Conservation (phyloP, 2,888 invertebrate genomes). For the Galeruca laticollis region DNA sequence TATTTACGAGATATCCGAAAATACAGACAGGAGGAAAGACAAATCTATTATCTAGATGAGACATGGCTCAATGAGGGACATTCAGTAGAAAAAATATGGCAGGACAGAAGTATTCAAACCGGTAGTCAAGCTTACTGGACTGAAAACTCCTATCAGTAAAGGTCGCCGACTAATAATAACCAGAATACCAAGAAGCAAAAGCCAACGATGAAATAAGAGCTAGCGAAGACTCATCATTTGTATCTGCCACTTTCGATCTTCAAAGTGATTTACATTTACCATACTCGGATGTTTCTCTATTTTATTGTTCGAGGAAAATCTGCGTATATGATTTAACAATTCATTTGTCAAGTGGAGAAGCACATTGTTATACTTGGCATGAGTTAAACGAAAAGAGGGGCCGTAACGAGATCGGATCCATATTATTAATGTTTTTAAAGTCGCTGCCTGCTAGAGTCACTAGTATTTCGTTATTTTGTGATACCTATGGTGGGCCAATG, state of each 20-base stretch:
- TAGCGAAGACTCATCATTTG: constrained; percentile 49
- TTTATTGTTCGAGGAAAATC: constrained; percentile 47
- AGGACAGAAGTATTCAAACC: too few relatives aligned
- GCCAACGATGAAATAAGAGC: constrained; percentile 38
- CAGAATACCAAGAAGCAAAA: constrained; percentile 29
- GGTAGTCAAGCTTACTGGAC: too few relatives aligned
- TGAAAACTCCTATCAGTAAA: too few relatives aligned
- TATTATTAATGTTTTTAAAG: too few relatives aligned
- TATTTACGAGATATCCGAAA: too few relatives aligned
- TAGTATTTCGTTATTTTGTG: constrained; percentile 36
- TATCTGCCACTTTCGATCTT: constrained; percentile 54
- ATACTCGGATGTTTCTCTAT: constrained; percentile 50
- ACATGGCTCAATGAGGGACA: too few relatives aligned
- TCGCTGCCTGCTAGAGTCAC: neutral
- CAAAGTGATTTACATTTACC: constrained; percentile 57
- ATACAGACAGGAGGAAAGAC: too few relatives aligned
- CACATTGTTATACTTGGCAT: constrained; percentile 35
- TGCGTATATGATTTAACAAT: constrained; percentile 33
- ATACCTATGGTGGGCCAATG: constrained; percentile 48
- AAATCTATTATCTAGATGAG: too few relatives aligned
- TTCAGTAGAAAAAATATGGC: too few relatives aligned
- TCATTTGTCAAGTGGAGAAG: constrained; percentile 51
- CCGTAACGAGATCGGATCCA: too few relatives aligned
- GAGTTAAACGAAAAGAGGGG: constrained; percentile 1
- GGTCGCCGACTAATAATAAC: too few relatives aligned